Base-by-base conservation (phyloP, 2,797 vertebrate genomes). In the Trachurus trachurus region DNA sequence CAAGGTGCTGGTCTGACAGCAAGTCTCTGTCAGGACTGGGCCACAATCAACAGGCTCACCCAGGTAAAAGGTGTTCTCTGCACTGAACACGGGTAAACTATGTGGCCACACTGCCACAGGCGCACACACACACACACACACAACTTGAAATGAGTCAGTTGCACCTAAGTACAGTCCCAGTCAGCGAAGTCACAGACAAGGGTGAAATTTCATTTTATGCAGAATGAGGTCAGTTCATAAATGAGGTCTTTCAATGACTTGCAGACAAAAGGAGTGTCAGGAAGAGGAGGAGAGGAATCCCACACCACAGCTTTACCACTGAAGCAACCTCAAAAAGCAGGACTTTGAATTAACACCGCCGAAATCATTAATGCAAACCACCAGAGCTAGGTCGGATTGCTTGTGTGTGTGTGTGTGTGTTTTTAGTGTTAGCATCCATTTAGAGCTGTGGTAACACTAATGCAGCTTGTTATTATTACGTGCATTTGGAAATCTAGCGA, bases 201-300 rank as follows among this genome's bases (percentile, higher is more conserved):
- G 5, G 65, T 83, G 44, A 53, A 64, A 79, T 59, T 45, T 44
- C 61, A 75, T 49, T 59, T 59, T 16, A 67, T 72, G 49, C 71
- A 84, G 65, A 89, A 91, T 81, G 57, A 88, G 85, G 87, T 89
- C 88, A 87, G 69, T 49, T 80, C 70, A 62, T 56, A 63, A 83
- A 85, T 67, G 6, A 81, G 71, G 65, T 74, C 66, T 74, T 78
- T 53, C 58, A 64, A 65, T 72, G 75, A 74, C 74, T 84, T 76
- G 62, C 79, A 88, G 73, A 90, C 86, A 83, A 91, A 87, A 53
- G 57, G 70, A 75, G 61, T 67, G 80, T 45, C 70, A 71, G 75
- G 47, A 78, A 67, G 69, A 73, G 22, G 21, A 57, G 17, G 15
- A 74, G 8, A 61, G 9, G 19, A 60, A 3, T n/a, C 6, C 16